Base-by-base conservation (phyloP, 2,113 vertebrate species). In the Vombatus ursinus region DNA sequence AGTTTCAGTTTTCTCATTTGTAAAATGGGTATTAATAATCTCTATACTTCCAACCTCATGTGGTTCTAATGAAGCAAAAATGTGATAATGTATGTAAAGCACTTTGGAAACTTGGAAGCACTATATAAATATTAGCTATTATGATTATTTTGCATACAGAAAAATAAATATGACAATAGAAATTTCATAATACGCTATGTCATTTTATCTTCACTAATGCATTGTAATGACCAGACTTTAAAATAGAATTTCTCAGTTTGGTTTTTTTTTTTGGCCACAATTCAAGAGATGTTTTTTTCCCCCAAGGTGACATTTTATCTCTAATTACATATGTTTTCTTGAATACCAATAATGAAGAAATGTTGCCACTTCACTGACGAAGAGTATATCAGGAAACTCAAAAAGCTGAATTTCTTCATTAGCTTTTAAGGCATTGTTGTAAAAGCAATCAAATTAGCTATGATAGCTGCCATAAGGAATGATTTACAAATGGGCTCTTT, bases 341-440 rank as follows among this genome's bases (percentile, higher is more conserved):
- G 31, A 90, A 93, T 95, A 89, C 8, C 16, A 37, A 51, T 8
- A 10, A n/a, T 90, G 22, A 96, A 54, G 93, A 97, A 91, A 90
- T 25, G 51, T 61, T 77, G 89, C 89, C 50, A 24, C 94, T 19
- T 95, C 61, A 19, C 92, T 93, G 53, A 95, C 28, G 92, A 90
- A 47, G n/a, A 96, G 28, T 54, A 89, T 2, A 0, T 49, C 16
- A 94, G 50, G 89, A 97, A 24, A 93, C 23, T 77, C 31, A 94
- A 84, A 57, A 92, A 94, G 22, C n/a, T 91, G 53, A 8, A 90
- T 93, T 90, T 92, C 48, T 96, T 92, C 26, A 68, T 91, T 92
- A 24, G 24, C 77, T 90, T 94, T 97, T 54, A 92, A 84, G 52
- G 50, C 54, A 92, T 0, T 53, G 48, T 90, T 92, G 24, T 90